These are phyloP conservation scores for Bellardia pandia DNA, from an alignment of 2,888 invertebrate species.

Conservation along the genomic window DNA sequence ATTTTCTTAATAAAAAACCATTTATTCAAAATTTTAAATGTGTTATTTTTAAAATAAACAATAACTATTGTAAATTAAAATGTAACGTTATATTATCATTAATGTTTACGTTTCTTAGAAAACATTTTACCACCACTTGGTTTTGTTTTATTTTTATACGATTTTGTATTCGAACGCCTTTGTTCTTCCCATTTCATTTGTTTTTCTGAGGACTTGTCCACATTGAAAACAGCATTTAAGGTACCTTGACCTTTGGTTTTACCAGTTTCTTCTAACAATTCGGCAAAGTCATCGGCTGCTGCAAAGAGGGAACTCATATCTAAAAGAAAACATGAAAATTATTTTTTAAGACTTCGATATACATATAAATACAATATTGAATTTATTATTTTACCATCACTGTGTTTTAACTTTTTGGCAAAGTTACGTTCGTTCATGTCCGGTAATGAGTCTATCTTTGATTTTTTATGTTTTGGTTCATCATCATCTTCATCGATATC, in stretches of 20 bases:
- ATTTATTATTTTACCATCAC: constrained; percentile 77
- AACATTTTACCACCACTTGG: constrained; percentile 50
- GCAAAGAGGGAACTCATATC: constrained; percentile 89
- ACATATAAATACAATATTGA: not conserved
- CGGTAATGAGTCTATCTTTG: constrained; percentile 73
- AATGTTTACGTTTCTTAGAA: constrained; percentile 77
- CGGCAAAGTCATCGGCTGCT: constrained; percentile 95
- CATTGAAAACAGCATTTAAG: constrained; percentile 89
- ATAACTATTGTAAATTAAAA: constrained; percentile 38
- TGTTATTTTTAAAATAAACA: not conserved
- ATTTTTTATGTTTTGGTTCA: constrained; percentile 80
- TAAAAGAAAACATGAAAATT: constrained; percentile 68
- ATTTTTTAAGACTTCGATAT: not conserved
- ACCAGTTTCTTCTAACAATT: constrained; percentile 93
- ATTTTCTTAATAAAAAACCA: no score
- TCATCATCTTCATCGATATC: constrained; percentile 71
- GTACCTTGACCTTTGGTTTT: constrained; percentile 88
- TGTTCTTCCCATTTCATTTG: constrained; percentile 93
- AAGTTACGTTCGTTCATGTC: constrained; percentile 78
- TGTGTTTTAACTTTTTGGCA: constrained; percentile 81
- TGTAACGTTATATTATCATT: constrained; percentile 49
- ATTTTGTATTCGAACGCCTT: constrained; percentile 83
- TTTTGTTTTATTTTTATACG: constrained; percentile 76
- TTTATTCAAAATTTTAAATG: not conserved
- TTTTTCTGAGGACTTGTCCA: constrained; percentile 91